Evolutionary conservation across 2,113 vertebrate genomes (phyloP).

Genomic region (Ceyx margarethae): DNA sequence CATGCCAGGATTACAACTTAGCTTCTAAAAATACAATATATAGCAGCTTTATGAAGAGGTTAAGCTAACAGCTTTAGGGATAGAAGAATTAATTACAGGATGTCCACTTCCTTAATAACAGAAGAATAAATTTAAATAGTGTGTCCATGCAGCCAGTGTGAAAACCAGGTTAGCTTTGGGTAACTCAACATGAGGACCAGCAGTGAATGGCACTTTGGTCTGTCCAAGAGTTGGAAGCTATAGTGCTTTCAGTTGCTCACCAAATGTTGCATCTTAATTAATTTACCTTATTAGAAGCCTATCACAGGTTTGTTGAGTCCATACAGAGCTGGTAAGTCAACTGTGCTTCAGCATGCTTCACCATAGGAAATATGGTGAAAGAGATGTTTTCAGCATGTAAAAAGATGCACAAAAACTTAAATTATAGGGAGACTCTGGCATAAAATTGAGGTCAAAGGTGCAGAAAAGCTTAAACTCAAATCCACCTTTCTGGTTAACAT

Average conservation of each 20-base stretch:
- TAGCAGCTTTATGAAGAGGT: background rate
- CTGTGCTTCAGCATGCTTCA: background rate
- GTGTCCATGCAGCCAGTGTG: background rate
- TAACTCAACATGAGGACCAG: background rate
- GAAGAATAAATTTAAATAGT: background rate
- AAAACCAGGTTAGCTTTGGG: background rate
- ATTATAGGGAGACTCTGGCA: background rate
- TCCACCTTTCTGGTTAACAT: background rate
- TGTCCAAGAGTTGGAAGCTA: background rate
- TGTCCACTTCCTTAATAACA: background rate
- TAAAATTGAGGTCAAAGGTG: background rate
- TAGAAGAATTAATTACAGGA: background rate
- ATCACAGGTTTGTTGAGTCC: background rate
- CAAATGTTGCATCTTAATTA: background rate
- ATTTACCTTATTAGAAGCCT: background rate
- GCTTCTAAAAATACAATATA: background rate
- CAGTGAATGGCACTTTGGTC: background rate
- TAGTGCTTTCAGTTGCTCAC: background rate
- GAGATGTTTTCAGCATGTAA: background rate
- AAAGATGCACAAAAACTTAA: background rate
- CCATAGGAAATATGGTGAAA: background rate
- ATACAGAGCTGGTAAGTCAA: background rate
- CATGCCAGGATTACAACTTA: background rate
- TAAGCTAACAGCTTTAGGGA: background rate
- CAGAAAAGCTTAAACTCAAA: background rate